Evolutionary conservation across 2,888 invertebrate species (phyloP), one percentile per base, ranked within the genome.

Genomic region (Phytoseiulus persimilis): DNA sequence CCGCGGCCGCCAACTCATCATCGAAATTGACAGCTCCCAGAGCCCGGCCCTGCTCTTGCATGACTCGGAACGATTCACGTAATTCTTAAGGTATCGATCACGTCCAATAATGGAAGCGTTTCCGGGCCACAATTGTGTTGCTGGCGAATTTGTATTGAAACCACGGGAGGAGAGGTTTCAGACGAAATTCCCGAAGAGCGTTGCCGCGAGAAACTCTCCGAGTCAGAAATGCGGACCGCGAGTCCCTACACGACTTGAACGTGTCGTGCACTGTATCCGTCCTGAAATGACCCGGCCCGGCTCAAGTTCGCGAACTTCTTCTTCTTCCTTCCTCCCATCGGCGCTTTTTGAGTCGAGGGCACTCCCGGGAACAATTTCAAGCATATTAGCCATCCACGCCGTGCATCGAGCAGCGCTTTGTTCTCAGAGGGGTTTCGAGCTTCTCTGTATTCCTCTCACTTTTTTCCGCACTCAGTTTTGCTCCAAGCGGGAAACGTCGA

Each of bases 291-390:
- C 65, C 65, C 39, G 5, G 18, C 11, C 1, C 23, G 65, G 65
- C 65, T 65, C 65, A 65, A 65, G 65, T 65, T 65, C 65, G 14
- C 65, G 65, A 65, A 23, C 28, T 28, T 14, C 5, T 39, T 39
- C 39, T 65, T 65, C 28, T 65, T 65, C 18, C 28, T 18, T 23
- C 18, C 65, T 65, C 65, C 1, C 65, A 65, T 65, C 65, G 65
- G 65, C 65, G 65, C 65, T 65, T 28, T 65, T 65, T 28, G 65
- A 65, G 87, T 87, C 39, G 32, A 45, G 45, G 39, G 33, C 32
- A 87, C 87, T 32, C 87, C 33, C 87, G 87, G 87, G 87, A 87
- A 87, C 87, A 87, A 87, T 87, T 87, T 87, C 33, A 33, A 87
- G 87, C 87, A 87, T 87, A 87, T 87, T 87, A 87, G 87, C 87